Conservation (phyloP, 2,113 vertebrate species). For the Vulpes vulpes region DNA sequence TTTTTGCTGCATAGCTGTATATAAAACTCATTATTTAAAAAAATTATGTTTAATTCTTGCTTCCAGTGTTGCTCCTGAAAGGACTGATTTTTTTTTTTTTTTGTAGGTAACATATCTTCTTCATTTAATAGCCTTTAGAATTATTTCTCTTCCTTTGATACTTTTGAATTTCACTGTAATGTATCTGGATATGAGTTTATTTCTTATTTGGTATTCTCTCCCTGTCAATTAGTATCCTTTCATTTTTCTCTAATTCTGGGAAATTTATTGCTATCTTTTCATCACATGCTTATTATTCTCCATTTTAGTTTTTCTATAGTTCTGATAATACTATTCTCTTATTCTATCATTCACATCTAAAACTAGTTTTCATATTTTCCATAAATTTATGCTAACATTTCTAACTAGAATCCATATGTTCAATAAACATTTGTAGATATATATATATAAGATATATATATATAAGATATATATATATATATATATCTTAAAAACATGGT, state of each 20-base stretch:
- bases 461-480: too few relatives aligned
- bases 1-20: neutral
- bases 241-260: neutral
- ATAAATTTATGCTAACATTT: neutral
- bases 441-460: too few relatives aligned
- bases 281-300: neutral
- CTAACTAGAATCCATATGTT: neutral
- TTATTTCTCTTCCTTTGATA: neutral
- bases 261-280: neutral
- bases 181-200: neutral
- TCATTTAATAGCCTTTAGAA: neutral
- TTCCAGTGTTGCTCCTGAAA: neutral
- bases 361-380: neutral
- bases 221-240: neutral
- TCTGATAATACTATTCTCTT: neutral
- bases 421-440: neutral
- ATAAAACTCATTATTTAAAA: neutral
- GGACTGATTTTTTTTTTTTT: neutral
- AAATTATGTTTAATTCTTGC: neutral
- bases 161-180: neutral
- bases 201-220: neutral
- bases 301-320: neutral
- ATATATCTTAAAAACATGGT: neutral
- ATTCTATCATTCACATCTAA: neutral
- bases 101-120: neutral